Evolutionary conservation across 2,113 vertebrate genomes (phyloP), one percentile per base, ranked within the genome.

Genomic region (Tragelaphus strepsiceros): DNA sequence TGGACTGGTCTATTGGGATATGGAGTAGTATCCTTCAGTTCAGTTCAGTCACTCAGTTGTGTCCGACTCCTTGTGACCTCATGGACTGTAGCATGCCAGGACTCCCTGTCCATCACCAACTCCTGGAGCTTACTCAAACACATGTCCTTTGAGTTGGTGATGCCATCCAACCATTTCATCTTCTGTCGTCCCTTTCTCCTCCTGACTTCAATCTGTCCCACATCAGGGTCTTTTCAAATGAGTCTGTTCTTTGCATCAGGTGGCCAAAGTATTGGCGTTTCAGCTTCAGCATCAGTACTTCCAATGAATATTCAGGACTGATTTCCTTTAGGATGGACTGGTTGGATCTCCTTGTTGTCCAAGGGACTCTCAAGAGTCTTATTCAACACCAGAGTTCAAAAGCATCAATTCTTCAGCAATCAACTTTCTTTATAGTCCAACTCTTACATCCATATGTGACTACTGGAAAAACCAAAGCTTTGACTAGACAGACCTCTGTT

Each of bases 201-300:
- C 67, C 67, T 39, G 19, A n/a, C n/a, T 39, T 39, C 19, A 74
- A 22, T 39, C 35, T 39, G 9, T 74, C n/a, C 67, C 19, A 74
- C 10, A 74, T 39, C n/a, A 39, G 49, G 49, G 67, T 74, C 67
- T 74, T 71, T 74, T 74, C 67, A 39, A 74, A 22, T 74, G n/a
- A 39, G 10, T 74, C 10, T 1, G 0, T 22, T 74, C n/a, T 39
- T 74, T 5, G 0, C n/a, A 39, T 74, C 10, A 39, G 19, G n/a
- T 39, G 19, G 19, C 67, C 67, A 74, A 39, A 74, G n/a, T 74
- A 74, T 22, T 22, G 10, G 10, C 1, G 0, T 12, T 74, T 39
- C 67, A 74, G 67, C 35, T 74, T 74, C 19, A 74, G 19, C 67
- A 22, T 74, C 67, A 39, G 67, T 74, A n/a, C n/a, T 74, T 74